A percentile compares a stretch with the other conserved stretches of the same genome.
phyloP scores from a whole-genome alignment of 2,888 invertebrate genomes.

The Uropetala carovei region DNA sequence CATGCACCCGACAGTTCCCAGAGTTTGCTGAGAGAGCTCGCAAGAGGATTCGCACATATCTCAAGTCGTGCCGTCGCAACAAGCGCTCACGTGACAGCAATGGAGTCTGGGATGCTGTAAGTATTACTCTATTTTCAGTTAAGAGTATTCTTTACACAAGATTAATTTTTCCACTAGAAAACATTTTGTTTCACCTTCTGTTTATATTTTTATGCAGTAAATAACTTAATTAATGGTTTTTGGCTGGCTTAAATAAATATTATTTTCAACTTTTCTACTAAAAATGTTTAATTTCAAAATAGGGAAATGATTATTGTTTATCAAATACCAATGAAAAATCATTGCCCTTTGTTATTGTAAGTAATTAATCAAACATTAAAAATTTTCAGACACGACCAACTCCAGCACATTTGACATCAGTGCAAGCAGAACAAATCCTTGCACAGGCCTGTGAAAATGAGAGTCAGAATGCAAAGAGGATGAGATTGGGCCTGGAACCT shows the following conservation, averaged over 20 bases:
- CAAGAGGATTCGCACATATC: slow-evolving; percentile 95
- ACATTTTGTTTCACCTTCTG: too few species aligned
- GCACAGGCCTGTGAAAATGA: slow-evolving; percentile 98
- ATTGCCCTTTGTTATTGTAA: too few species aligned
- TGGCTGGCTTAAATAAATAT: too few species aligned
- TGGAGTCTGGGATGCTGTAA: slow-evolving; percentile 92
- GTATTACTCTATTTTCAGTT: slow-evolving; percentile 71
- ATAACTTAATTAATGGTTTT: too few species aligned
- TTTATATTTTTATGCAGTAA: too few species aligned
- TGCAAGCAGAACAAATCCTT: slow-evolving; percentile 96
- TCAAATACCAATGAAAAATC: too few species aligned
- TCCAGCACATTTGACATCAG: slow-evolving; percentile 96
- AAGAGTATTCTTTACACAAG: too few species aligned
- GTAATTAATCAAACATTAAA: too few species aligned
- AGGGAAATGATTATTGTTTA: too few species aligned
- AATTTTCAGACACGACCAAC: slow-evolving; percentile 89
- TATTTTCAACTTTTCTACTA: too few species aligned
- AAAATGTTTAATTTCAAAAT: too few species aligned
- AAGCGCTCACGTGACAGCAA: slow-evolving; percentile 92
- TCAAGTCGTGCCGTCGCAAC: slow-evolving; percentile 96
- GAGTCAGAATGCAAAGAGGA: slow-evolving; percentile 97
- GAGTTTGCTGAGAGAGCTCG: slow-evolving; percentile 97
- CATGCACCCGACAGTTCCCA: slow-evolving; percentile 97
- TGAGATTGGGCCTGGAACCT: slow-evolving; percentile 96
- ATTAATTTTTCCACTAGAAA: too few species aligned